Evolutionary conservation across 2,797 vertebrate genomes (phyloP).

Genomic region (Syngnathus rostellatus): DNA sequence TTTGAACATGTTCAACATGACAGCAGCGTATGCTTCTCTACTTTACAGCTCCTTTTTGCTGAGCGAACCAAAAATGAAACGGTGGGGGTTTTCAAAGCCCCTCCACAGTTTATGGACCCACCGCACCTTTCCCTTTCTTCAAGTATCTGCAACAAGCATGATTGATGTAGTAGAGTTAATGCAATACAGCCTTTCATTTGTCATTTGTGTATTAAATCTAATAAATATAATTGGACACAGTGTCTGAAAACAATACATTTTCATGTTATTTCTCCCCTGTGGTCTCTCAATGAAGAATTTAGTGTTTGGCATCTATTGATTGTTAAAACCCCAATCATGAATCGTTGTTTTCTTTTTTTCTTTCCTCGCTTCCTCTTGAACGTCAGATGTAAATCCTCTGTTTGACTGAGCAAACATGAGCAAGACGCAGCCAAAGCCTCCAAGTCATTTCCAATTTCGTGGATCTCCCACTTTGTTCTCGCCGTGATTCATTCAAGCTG

Average conservation of each 20-base stretch:
- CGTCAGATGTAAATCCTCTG: constrained; percentile 26
- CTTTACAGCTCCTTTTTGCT: not conserved
- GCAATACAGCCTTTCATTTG: constrained; percentile 3
- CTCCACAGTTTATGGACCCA: not conserved
- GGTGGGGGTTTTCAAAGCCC: not conserved
- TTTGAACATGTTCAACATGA: not conserved
- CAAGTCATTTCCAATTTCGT: constrained; percentile 47
- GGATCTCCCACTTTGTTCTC: constrained; percentile 31
- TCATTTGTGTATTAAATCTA: constrained; percentile 3
- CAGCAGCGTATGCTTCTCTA: not conserved
- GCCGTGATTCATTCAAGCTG: constrained; percentile 52
- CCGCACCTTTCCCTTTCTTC: not conserved
- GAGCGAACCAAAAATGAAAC: no score
- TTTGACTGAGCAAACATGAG: constrained; percentile 29
- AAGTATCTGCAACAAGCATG: constrained; percentile 6
- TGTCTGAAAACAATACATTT: constrained; percentile 1
- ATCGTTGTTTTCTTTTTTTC: not conserved
- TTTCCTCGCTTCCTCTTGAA: not conserved
- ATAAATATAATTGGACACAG: constrained; percentile 1
- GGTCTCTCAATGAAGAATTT: not conserved
- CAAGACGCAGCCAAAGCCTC: constrained; percentile 39
- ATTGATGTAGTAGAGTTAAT: not conserved
- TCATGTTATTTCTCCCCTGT: constrained; percentile 7
- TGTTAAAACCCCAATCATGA: not conserved
- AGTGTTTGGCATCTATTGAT: not conserved